Evolutionary conservation across 2,888 invertebrate genomes (phyloP), one percentile per base, ranked within the genome.

Genomic region (Agonopterix alstromeriana): DNA sequence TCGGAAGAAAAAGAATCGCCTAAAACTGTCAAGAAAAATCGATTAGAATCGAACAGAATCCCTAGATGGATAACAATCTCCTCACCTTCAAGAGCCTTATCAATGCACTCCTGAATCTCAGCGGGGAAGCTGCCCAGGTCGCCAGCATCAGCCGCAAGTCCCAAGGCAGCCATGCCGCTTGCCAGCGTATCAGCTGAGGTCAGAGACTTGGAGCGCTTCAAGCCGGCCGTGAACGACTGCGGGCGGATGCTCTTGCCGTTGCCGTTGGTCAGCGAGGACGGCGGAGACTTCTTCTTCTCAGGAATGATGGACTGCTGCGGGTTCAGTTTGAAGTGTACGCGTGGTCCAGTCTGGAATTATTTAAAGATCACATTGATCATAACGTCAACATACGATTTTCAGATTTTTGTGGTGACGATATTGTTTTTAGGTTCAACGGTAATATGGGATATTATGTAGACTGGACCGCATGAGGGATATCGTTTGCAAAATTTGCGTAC

Each of bases 141-240:
- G 0, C 94, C 93, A 2, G 93, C 92, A 55, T 94, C 94, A 1
- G 93, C 92, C 35, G 93, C 93, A 36, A 92, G 77, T 0, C 92
- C 92, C 58, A 93, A 79, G n/a, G 93, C 90, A 36, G 93, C 93
- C 77, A 92, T 91, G 11, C 93, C 92, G 43, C 93, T 90, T 45
- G 92, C 92, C 55, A 92, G 79, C 9, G 93, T 92, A 67, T 95
- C 95, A 0, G 94, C 92, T 0, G 95, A 93, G 8, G 94, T 94
- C 61, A 96, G 78, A 50, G 95, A 95, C 78, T 95, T 96, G 52
- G 95, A 95, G 45, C 96, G 90, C 81, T 96, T 95, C 53, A 95
- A 75, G n/a, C 90, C 82, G 9, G 87, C 77, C 44, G 84, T 68
- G 65, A 82, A 83, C 17, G 78, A 73, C 65, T 82, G 85, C 35